Evolutionary conservation across 2,888 invertebrate species (phyloP).

Genomic region (Tuberolachnus salignus): DNA sequence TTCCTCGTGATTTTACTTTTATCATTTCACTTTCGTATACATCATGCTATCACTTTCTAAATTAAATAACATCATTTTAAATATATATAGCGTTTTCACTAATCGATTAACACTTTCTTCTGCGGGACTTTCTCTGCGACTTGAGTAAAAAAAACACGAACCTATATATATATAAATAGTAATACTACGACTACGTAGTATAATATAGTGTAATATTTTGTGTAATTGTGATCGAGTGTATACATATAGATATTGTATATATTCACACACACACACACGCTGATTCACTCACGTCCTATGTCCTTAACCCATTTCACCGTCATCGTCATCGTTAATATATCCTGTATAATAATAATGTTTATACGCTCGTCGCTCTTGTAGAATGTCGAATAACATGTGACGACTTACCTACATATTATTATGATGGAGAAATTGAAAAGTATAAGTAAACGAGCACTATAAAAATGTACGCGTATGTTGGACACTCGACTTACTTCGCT

Average conservation of each 20-base stretch:
- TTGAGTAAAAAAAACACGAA: conserved; percentile 50
- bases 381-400: not conserved
- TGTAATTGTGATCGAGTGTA: conserved; percentile 17
- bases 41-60: conserved; percentile 53
- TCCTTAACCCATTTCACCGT: conserved; percentile 46
- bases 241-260: not conserved
- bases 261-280: not conserved
- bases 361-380: not conserved
- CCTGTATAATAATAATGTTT: not conserved
- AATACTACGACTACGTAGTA: not conserved
- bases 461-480: too few relatives aligned
- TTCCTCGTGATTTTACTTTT: conserved; percentile 54
- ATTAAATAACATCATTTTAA: conserved; percentile 54
- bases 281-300: conserved; percentile 30
- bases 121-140: conserved; percentile 52
- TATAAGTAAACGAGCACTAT: not conserved
- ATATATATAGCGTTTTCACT: conserved; percentile 52
- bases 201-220: conserved; percentile 36
- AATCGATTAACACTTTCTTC: conserved; percentile 56
- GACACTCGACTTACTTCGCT: too few relatives aligned
- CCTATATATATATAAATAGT: conserved; percentile 23
- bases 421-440: not conserved
- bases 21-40: conserved; percentile 55
- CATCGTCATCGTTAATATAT: conserved; percentile 3
- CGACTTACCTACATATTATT: not conserved